These are phyloP conservation scores for Bacillus rossius DNA, from an alignment of 1,140 invertebrate species.

Conservation along the genomic window DNA sequence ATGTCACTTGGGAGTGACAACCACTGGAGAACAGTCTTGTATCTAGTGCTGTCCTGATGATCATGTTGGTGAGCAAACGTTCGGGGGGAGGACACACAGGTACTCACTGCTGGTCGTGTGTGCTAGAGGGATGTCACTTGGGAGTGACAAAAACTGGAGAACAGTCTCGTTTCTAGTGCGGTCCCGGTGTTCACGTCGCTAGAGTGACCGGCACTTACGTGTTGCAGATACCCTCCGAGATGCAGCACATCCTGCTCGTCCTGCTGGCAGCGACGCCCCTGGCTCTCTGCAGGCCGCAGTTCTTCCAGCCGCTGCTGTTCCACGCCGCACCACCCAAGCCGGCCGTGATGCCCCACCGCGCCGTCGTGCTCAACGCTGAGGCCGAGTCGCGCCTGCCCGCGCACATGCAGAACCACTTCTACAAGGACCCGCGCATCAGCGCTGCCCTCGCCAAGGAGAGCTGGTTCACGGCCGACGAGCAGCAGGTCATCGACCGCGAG, in stretches of 20 bases:
- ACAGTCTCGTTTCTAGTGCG: too few species aligned
- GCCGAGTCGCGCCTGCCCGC: constrained; percentile 52
- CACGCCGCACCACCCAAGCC: neutral
- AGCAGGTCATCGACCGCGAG: constrained; percentile 60
- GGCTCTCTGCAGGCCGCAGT: neutral
- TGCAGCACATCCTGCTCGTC: neutral
- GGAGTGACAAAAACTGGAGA: too few species aligned
- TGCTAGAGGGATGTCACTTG: too few species aligned
- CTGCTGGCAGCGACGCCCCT: neutral
- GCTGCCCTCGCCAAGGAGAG: constrained; percentile 64
- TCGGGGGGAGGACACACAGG: too few species aligned
- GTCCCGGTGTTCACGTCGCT: too few species aligned
- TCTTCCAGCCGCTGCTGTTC: neutral
- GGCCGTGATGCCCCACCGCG: constrained; percentile 44
- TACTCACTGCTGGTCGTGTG: too few species aligned
- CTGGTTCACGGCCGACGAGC: constrained; percentile 51
- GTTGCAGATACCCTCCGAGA: neutral
- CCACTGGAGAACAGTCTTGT: too few species aligned
- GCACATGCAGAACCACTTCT: constrained; percentile 64
- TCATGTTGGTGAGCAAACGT: too few species aligned
- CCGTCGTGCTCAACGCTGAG: constrained; percentile 50
- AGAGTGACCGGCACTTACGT: too few species aligned
- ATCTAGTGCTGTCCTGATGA: too few species aligned
- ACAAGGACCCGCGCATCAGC: constrained; percentile 65
- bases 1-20: too few species aligned